Evolutionary conservation across 2,113 vertebrate species (phyloP), one percentile per base, ranked within the genome.

Genomic region (Anser brachyrhynchus): DNA sequence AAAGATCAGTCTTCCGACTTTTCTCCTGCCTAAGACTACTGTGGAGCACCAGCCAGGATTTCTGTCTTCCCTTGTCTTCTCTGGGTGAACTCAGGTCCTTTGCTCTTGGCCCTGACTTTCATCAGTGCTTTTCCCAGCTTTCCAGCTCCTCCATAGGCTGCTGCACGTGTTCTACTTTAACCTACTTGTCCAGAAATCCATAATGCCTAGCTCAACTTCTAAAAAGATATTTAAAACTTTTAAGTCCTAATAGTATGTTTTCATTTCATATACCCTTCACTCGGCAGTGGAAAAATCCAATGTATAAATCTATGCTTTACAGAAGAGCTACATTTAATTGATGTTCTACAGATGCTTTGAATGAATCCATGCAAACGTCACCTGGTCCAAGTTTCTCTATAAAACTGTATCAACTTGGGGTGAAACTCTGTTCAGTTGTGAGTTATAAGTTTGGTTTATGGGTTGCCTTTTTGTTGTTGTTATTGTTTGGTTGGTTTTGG

Each of bases 81-180:
- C 13, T 2, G 6, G 22, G 35, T 44, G 25, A 51, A 77, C 11
- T 89, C 69, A 59, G 33, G 22, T 17, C 23, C 49, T 61, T 65
- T 26, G 33, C 11, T 87, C n/a, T 65, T 70, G 0, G 0, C 13
- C 80, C 13, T 0, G 0, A 5, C 43, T 81, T 85, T 67, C 57
- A 19, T 70, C 33, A 54, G 28, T 64, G n/a, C 11, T 80, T 71
- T 59, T 84, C 14, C 31, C 58, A 81, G 52, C 25, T 80, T 90
- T 92, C 70, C 58, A 81, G 78, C 64, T 95, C 61, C 62, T 46
- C 66, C 31, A 22, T 44, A 52, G 31, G 39, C 91, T 83, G 69
- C 54, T 88, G 81, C 46, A 41, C 2, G 31, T n/a, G 11, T 74
- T 84, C 69, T 71, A 70, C 59, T 64, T 92, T 82, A 54, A 31